A percentile compares a stretch with the other conserved stretches of the same genome.
phyloP scores from a whole-genome alignment of 2,113 vertebrate genomes.

The Acrocephalus arundinaceus region DNA sequence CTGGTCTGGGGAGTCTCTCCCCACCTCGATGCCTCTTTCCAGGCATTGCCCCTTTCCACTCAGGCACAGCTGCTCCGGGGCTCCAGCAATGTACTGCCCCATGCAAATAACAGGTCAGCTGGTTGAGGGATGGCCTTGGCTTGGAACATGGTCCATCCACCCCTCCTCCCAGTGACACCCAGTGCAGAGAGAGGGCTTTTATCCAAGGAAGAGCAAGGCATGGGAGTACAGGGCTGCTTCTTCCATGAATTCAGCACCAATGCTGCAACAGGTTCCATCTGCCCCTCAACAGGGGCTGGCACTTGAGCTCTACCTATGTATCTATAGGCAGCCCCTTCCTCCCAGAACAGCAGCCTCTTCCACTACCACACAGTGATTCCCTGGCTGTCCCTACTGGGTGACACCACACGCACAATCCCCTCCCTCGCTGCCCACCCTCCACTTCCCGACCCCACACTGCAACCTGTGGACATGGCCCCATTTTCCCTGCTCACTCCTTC shows the following conservation, averaged over 20 bases:
- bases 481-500: accelerated
- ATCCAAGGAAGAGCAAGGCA: background rate
- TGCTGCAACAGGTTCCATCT: background rate
- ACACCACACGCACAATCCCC: background rate
- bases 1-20: background rate
- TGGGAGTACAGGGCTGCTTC: background rate
- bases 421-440: background rate
- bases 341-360: background rate
- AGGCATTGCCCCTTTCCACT: background rate
- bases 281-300: accelerated
- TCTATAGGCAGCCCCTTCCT: background rate
- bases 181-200: background rate
- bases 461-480: accelerated
- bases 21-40: background rate
- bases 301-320: background rate
- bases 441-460: background rate
- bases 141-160: background rate
- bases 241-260: background rate
- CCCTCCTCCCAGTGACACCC: background rate
- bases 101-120: accelerated
- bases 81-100: background rate
- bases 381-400: background rate
- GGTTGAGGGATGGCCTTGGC: background rate
- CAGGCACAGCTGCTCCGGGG: background rate
- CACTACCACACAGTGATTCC: background rate